Conservation (phyloP, 2,888 invertebrate genomes). For the Hofmannophila pseudospretella region DNA sequence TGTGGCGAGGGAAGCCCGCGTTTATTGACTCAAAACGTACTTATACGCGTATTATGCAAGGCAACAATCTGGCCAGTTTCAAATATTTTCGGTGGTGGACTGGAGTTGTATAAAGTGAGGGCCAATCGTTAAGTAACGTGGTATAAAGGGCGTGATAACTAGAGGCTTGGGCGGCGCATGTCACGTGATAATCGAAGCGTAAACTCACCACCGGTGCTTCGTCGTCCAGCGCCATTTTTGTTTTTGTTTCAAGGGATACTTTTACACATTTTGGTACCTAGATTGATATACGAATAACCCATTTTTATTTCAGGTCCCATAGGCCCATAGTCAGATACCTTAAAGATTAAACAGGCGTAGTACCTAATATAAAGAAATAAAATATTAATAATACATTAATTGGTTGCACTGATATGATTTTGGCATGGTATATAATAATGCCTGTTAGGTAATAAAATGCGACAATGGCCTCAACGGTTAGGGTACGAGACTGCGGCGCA, state of each 20-base stretch:
- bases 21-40: constrained; percentile 25
- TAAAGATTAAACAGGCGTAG: no score
- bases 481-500: no score
- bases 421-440: no score
- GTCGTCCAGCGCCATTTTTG: constrained; percentile 52
- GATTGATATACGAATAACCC: no score
- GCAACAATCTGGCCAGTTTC: constrained; percentile 24
- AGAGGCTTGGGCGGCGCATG: constrained; percentile 56
- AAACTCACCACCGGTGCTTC: constrained; percentile 47
- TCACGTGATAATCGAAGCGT: constrained; percentile 57
- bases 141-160: constrained; percentile 57
- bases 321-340: no score
- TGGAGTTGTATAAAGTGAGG: constrained; percentile 32
- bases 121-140: constrained; percentile 49
- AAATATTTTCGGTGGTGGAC: constrained; percentile 38
- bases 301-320: no score
- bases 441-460: no score
- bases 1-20: constrained; percentile 46
- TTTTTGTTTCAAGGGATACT: constrained; percentile 41
- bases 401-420: no score
- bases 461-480: no score
- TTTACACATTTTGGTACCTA: background rate
- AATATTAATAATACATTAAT: no score
- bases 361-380: no score
- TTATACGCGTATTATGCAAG: constrained; percentile 33